A percentile compares a stretch with the other conserved stretches of the same genome.
Conservation (phyloP, 1,140 invertebrate species). For the Psilanteris sp. region DNA sequence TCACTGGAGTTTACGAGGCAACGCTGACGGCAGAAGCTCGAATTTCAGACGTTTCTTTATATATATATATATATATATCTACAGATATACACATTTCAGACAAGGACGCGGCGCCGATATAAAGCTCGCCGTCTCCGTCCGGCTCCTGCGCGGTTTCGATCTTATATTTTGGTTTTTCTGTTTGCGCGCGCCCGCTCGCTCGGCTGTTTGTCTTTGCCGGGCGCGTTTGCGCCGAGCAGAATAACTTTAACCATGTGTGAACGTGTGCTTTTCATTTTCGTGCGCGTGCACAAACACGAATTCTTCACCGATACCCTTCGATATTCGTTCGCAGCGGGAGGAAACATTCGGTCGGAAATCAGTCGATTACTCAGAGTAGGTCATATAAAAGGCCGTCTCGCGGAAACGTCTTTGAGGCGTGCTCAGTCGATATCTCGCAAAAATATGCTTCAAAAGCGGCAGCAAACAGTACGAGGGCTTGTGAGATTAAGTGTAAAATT, state of each 20-base stretch:
- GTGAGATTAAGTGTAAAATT: conserved; percentile 73
- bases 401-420: conserved; percentile 72
- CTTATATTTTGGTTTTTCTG: too few species aligned
- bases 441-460: conserved; percentile 69
- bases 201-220: too few species aligned
- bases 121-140: too few species aligned
- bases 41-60: conserved; percentile 14
- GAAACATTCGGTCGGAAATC: conserved; percentile 72
- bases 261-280: conserved; percentile 6
- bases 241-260: conserved; percentile 10
- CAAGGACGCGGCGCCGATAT: background rate
- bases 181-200: too few species aligned
- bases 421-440: conserved; percentile 60
- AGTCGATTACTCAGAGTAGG: conserved; percentile 67
- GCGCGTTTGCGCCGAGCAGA: background rate
- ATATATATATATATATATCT: too few species aligned
- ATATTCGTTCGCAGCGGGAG: conserved; percentile 29
- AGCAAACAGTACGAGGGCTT: conserved; percentile 57
- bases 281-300: conserved; percentile 11
- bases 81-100: too few species aligned
- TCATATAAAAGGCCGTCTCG: conserved; percentile 63
- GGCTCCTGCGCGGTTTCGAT: too few species aligned
- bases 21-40: conserved; percentile 10
- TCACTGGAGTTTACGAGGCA: conserved; percentile 28
- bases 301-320: conserved; percentile 33